Conservation (phyloP, 2,888 invertebrate species). For the Drosophila parthenogenetica region DNA sequence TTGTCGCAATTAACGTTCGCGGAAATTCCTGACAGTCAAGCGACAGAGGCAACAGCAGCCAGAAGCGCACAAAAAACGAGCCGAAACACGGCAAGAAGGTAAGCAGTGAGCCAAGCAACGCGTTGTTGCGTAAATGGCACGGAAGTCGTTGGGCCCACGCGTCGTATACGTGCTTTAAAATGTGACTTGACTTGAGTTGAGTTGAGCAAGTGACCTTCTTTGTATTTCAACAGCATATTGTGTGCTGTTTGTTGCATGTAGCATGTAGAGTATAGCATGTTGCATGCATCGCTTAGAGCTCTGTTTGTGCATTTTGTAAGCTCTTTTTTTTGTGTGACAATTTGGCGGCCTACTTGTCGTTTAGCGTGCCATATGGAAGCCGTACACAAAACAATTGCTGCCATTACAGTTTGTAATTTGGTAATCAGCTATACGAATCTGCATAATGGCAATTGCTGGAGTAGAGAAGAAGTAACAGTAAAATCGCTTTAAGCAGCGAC, state of each 20-base stretch:
- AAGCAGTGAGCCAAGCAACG: conserved; percentile 53
- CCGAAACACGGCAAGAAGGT: conserved; percentile 4
- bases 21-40: conserved; percentile 73
- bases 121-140: conserved; percentile 75
- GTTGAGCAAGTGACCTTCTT: conserved; percentile 54
- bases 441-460: conserved; percentile 78
- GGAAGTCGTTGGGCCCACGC: conserved; percentile 76
- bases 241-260: conserved; percentile 28
- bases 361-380: conserved; percentile 66
- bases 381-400: conserved; percentile 72
- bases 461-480: conserved; percentile 27
- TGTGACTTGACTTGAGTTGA: conserved; percentile 34
- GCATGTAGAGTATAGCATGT: conserved; percentile 22
- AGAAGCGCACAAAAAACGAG: conserved; percentile 3
- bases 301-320: conserved; percentile 44
- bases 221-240: conserved; percentile 10
- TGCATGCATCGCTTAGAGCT: background rate
- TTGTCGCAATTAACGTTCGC: conserved; percentile 80
- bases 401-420: conserved; percentile 80
- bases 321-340: conserved; percentile 54
- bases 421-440: conserved; percentile 80
- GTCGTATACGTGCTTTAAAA: conserved; percentile 70
- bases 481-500: conserved; percentile 29
- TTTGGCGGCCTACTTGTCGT: conserved; percentile 64
- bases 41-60: conserved; percentile 16